Evolutionary conservation across 2,797 vertebrate species (phyloP).

Genomic region (Yasuhikotakia modesta): DNA sequence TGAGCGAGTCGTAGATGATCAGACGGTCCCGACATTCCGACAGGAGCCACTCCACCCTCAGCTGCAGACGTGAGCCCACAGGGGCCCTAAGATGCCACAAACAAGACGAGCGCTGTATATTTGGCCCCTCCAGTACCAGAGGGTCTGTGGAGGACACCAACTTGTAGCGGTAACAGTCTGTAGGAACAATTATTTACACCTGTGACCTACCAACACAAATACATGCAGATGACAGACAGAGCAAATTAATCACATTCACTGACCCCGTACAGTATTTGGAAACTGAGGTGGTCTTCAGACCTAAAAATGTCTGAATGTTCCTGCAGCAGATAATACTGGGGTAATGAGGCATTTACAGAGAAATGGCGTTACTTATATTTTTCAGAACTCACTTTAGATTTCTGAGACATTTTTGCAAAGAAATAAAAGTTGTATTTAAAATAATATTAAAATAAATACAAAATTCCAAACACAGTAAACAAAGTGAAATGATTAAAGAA

Average conservation of each 20-base stretch:
- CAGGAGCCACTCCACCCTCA: conserved; percentile 86
- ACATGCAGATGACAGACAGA: too few relatives aligned
- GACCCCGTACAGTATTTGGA: too few relatives aligned
- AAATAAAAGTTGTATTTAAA: background rate
- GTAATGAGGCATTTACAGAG: too few relatives aligned
- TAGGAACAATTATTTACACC: conserved; percentile 1
- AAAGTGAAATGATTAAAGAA: conserved; percentile 9
- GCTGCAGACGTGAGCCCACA: conserved; percentile 80
- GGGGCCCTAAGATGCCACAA: conserved; percentile 88
- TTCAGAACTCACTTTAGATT: background rate
- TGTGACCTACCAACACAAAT: too few relatives aligned
- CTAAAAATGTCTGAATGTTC: too few relatives aligned
- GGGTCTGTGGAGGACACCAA: conserved; percentile 68
- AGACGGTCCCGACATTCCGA: conserved; percentile 87
- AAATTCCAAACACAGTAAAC: background rate
- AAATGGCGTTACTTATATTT: too few relatives aligned
- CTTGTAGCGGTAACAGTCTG: conserved; percentile 88
- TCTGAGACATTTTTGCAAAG: background rate
- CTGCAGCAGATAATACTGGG: too few relatives aligned
- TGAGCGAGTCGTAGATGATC: conserved; percentile 80
- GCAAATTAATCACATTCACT: too few relatives aligned
- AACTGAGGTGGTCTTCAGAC: too few relatives aligned
- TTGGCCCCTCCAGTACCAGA: conserved; percentile 78
- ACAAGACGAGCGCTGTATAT: conserved; percentile 82
- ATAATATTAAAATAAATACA: background rate